These are phyloP conservation scores for Ecliptopera silaceata DNA, from an alignment of 2,888 invertebrate genomes.

Conservation along the genomic window DNA sequence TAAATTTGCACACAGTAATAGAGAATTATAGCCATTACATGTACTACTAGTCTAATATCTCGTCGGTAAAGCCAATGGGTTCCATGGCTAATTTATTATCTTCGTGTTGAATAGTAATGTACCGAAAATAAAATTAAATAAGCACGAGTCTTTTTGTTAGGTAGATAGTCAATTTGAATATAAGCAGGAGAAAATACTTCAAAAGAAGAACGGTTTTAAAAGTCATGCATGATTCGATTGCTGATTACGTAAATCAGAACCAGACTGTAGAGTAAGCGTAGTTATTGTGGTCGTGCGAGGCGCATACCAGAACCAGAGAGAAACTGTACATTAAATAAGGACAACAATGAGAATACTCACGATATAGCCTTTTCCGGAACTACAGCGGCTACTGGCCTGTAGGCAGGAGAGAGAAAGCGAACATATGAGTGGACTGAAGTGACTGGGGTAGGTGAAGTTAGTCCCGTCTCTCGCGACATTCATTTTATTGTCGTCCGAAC, in stretches of 20 bases:
- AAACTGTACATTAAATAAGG: conserved; percentile 59
- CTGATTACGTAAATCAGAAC: conserved; percentile 37
- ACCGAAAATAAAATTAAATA: conserved; percentile 23
- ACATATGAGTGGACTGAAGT: conserved; percentile 79
- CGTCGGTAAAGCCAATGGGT: conserved; percentile 30
- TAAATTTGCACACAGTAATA: conserved; percentile 77
- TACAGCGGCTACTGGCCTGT: conserved; percentile 95
- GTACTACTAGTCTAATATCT: conserved; percentile 38
- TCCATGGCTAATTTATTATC: conserved; percentile 27
- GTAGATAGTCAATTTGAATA: conserved; percentile 16
- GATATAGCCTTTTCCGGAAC: conserved; percentile 97
- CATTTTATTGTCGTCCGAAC: conserved; percentile 29
- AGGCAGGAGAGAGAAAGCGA: conserved; percentile 83
- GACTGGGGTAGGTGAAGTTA: conserved; percentile 66
- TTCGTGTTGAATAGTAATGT: conserved; percentile 29
- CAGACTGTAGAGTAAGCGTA: conserved; percentile 44
- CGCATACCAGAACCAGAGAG: conserved; percentile 49
- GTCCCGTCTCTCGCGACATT: conserved; percentile 61
- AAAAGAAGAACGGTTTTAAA: conserved; percentile 27
- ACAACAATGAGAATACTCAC: conserved; percentile 87
- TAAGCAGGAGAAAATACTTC: conserved; percentile 18
- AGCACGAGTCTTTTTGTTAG: conserved; percentile 33
- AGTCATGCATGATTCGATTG: conserved; percentile 37
- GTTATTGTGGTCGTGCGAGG: conserved; percentile 48
- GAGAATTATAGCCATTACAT: conserved; percentile 70